Conservation (phyloP, 1,140 invertebrate species). For the Hycleus cichorii region DNA sequence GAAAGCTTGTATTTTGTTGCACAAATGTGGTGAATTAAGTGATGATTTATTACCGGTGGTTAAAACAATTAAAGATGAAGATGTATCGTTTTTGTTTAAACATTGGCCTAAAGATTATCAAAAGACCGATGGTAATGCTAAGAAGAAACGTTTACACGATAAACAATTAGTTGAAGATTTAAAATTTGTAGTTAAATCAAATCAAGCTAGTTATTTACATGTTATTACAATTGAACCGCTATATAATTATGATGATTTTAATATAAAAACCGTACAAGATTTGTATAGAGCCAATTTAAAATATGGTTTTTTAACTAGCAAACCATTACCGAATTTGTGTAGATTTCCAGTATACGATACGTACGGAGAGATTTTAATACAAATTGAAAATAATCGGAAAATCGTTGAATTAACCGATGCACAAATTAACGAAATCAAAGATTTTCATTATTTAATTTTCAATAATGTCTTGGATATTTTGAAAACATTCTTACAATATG, state of each 20-base stretch:
- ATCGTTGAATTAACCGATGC: slow-evolving; percentile 45
- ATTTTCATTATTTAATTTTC: slow-evolving; percentile 55
- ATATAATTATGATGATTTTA: slow-evolving; percentile 22
- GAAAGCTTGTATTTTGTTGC: slow-evolving; percentile 63
- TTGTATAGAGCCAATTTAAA: slow-evolving; percentile 34
- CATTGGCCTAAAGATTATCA: slow-evolving; percentile 47
- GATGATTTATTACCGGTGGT: slow-evolving; percentile 66
- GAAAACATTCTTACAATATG: slow-evolving; percentile 70
- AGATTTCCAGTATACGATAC: slow-evolving; percentile 81
- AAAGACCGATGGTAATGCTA: slow-evolving; percentile 27
- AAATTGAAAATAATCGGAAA: slow-evolving; percentile 47
- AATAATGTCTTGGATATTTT: slow-evolving; percentile 66
- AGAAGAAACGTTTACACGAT: slow-evolving; percentile 22
- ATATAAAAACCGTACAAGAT: slow-evolving; percentile 19
- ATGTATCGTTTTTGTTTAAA: slow-evolving; percentile 42
- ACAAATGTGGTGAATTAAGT: slow-evolving; percentile 68
- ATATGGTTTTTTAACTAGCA: slow-evolving; percentile 53
- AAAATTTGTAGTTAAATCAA: neutral
- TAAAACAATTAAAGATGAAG: slow-evolving; percentile 44
- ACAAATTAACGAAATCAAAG: slow-evolving; percentile 51
- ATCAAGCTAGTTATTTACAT: slow-evolving; percentile 30
- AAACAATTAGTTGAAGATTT: slow-evolving; percentile 21
- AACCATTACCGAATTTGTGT: slow-evolving; percentile 49
- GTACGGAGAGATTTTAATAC: slow-evolving; percentile 68
- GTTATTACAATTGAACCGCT: slow-evolving; percentile 29